phyloP scores from a whole-genome alignment of 2,113 vertebrate genomes.

The Entelurus aequoreus region DNA sequence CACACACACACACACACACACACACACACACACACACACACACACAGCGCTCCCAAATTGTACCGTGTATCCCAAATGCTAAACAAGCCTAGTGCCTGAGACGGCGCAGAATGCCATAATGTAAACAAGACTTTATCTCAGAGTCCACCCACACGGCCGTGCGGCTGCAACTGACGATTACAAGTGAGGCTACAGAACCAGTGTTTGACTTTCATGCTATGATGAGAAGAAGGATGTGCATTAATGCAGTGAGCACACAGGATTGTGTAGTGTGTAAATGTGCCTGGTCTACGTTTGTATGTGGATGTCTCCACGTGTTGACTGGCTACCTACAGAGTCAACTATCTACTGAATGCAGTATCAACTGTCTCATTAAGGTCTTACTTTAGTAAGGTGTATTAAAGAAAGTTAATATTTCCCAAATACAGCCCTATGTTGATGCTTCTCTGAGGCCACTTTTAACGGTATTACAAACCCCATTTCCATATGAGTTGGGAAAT shows the following conservation, averaged over 20 bases:
- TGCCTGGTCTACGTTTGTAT: no score
- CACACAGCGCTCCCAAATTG: slow-evolving; percentile 19
- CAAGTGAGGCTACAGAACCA: slow-evolving; percentile 6
- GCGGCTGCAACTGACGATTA: slow-evolving; percentile 29
- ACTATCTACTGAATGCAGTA: no score
- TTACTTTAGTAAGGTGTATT: no score
- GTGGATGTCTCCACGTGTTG: no score
- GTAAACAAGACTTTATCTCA: slow-evolving; percentile 42
- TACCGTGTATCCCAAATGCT: slow-evolving; percentile 26
- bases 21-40: neutral
- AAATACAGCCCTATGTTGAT: no score
- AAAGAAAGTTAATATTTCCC: no score
- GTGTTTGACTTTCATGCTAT: slow-evolving; percentile 22
- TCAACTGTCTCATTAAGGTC: no score
- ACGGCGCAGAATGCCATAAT: slow-evolving; percentile 30
- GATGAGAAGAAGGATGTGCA: slow-evolving; percentile 6
- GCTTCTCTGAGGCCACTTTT: no score
- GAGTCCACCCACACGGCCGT: slow-evolving; percentile 15
- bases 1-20: neutral
- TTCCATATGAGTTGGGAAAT: no score
- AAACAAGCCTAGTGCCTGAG: slow-evolving; percentile 38
- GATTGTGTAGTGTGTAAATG: neutral
- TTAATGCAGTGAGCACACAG: neutral
- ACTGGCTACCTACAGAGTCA: no score
- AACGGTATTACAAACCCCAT: no score